Evolutionary conservation across 2,888 invertebrate species (phyloP).

Genomic region (Helicoverpa assulta): DNA sequence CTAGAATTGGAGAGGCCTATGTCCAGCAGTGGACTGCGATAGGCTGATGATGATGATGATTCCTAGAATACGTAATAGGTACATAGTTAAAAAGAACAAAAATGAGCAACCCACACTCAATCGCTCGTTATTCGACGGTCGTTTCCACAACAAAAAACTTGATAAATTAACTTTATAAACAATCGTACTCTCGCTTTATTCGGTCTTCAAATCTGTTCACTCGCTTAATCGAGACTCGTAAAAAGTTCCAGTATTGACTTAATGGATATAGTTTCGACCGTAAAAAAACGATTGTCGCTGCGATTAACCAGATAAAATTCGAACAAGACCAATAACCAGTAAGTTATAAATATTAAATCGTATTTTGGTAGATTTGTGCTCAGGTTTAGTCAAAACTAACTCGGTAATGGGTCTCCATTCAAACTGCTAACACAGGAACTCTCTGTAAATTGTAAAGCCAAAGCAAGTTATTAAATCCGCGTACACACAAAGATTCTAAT

Average conservation of each 20-base stretch:
- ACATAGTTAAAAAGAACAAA: constrained; percentile 33
- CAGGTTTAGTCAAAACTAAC: constrained; percentile 37
- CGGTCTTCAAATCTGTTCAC: constrained; percentile 67
- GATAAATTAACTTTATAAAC: constrained; percentile 64
- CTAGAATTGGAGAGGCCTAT: too few relatives aligned
- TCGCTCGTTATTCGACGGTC: constrained; percentile 36
- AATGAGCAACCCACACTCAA: constrained; percentile 45
- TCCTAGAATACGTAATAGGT: constrained; percentile 61
- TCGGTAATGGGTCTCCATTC: constrained; percentile 39
- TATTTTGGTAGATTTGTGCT: not conserved
- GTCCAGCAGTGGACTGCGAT: too few relatives aligned
- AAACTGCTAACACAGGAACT: constrained; percentile 35
- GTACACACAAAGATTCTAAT: constrained; percentile 48
- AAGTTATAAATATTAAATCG: constrained; percentile 36
- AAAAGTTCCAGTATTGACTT: constrained; percentile 70
- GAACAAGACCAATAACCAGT: constrained; percentile 4
- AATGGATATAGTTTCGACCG: constrained; percentile 65
- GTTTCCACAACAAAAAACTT: constrained; percentile 58
- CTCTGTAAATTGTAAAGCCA: constrained; percentile 47
- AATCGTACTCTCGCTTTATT: constrained; percentile 66
- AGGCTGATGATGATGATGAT: too few relatives aligned
- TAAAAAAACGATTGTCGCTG: constrained; percentile 61
- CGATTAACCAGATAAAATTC: constrained; percentile 40
- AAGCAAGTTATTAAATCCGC: constrained; percentile 51
- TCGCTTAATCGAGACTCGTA: constrained; percentile 72